A percentile compares a stretch with the other conserved stretches of the same genome.
These are phyloP conservation scores for Leptodactylus fallax DNA, from an alignment of 2,797 vertebrate species.

Conservation along the genomic window DNA sequence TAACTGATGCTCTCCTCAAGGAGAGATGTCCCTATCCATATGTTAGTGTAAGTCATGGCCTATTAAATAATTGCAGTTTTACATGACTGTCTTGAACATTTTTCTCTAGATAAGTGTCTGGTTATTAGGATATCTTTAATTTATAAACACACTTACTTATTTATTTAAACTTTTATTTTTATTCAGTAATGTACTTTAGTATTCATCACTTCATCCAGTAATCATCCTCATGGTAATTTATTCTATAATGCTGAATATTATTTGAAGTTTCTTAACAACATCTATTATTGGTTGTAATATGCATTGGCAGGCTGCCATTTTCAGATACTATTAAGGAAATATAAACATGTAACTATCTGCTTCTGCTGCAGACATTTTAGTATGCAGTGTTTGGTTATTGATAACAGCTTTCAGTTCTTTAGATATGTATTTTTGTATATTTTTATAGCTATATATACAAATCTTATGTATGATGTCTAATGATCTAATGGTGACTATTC, in stretches of 20 bases:
- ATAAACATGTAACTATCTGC: constrained; percentile 30
- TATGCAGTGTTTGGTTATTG: not conserved
- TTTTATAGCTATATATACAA: constrained; percentile 6
- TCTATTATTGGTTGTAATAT: constrained; percentile 52
- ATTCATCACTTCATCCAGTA: constrained; percentile 46
- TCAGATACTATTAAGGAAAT: constrained; percentile 21
- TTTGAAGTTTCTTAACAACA: constrained; percentile 29
- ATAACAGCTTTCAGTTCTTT: not conserved
- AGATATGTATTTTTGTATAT: constrained; percentile 4
- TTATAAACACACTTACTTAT: constrained; percentile 46
- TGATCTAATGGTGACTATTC: too few species aligned
- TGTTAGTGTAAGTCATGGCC: not conserved
- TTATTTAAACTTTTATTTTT: constrained; percentile 47
- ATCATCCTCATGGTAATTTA: constrained; percentile 56
- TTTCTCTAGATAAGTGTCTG: constrained; percentile 50
- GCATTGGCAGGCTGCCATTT: constrained; percentile 44
- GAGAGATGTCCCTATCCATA: too few species aligned
- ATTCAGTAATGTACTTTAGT: constrained; percentile 57
- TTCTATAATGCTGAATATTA: constrained; percentile 37
- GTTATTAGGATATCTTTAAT: constrained; percentile 59
- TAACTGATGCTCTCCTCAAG: too few species aligned
- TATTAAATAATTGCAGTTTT: constrained; percentile 46
- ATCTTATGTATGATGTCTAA: not conserved
- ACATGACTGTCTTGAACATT: constrained; percentile 38
- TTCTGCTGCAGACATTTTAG: not conserved